phyloP scores from a whole-genome alignment of 2,888 invertebrate species.

The Cephus nigrinus region DNA sequence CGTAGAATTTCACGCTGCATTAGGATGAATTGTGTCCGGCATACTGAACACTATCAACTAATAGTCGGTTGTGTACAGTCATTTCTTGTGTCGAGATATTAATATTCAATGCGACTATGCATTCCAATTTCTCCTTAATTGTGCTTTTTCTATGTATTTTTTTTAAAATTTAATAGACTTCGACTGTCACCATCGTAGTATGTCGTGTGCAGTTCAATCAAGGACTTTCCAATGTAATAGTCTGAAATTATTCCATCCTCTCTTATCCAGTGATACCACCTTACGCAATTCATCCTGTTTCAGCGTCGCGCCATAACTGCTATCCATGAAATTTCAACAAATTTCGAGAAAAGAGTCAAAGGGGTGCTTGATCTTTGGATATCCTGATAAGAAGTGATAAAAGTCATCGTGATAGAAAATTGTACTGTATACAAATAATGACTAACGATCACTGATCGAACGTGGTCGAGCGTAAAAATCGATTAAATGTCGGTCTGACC shows the following conservation, averaged over 20 bases:
- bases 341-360: not conserved
- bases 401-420: not conserved
- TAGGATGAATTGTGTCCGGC: not conserved
- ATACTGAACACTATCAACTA: not conserved
- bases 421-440: not conserved
- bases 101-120: not conserved
- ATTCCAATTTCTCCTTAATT: not conserved
- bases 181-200: not conserved
- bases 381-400: not conserved
- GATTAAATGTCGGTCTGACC: not conserved
- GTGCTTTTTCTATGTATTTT: not conserved
- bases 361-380: not conserved
- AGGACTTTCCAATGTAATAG: constrained; percentile 1
- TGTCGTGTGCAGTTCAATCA: not conserved
- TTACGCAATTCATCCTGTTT: constrained; percentile 32
- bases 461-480: not conserved
- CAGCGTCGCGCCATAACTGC: not conserved
- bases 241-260: constrained; percentile 8
- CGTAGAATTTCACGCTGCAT: not conserved
- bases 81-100: not conserved
- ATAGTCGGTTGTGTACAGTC: not conserved
- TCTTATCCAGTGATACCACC: constrained; percentile 5
- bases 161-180: not conserved
- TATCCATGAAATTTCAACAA: not conserved
- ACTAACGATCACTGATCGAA: not conserved